Evolutionary conservation across 2,113 vertebrate genomes (phyloP), one percentile per base, ranked within the genome.

Genomic region (Myrmophylax atrothorax): DNA sequence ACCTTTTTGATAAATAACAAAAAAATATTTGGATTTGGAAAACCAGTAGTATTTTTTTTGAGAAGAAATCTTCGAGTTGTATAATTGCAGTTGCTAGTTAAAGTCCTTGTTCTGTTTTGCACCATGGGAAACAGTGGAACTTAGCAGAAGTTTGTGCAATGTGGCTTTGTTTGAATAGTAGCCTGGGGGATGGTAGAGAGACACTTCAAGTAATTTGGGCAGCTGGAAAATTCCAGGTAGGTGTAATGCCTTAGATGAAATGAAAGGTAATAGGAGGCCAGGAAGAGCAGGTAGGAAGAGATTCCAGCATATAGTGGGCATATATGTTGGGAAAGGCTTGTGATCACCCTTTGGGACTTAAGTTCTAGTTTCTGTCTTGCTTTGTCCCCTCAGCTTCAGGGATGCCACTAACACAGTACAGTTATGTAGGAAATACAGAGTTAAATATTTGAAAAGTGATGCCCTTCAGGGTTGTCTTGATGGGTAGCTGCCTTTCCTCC

Each of bases 151-250:
- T 47, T 58, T 67, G 44, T 50, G 37, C 23, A 67, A 2, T 66
- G 94, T 78, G 28, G 31, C 44, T 93, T 90, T 94, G 55, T 77
- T 96, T 93, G 50, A 90, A 28, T 37, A 90, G 49, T 90, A 89
- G 89, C 79, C 53, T 85, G 73, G 37, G 89, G 81, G 63, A 60
- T 70, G 37, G 44, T 86, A 49, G 59, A 87, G 63, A 69, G 38
- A 55, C 50, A 19, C 40, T 78, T 88, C 15, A 63, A 37, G 52
- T 87, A 35, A 37, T 81, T 85, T 87, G 63, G 58, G 76, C 79
- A 87, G 47, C 87, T 83, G 68, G 58, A 89, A 91, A 80, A 85
- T 91, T 38, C 15, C 90, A 92, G 92, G 81, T 96, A 92, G 87
- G 93, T 94, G 60, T 75, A 86, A 84, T 78, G 52, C 33, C 35